These are phyloP conservation scores for Hyaena hyaena DNA, from an alignment of 2,113 vertebrate genomes.

Conservation along the genomic window DNA sequence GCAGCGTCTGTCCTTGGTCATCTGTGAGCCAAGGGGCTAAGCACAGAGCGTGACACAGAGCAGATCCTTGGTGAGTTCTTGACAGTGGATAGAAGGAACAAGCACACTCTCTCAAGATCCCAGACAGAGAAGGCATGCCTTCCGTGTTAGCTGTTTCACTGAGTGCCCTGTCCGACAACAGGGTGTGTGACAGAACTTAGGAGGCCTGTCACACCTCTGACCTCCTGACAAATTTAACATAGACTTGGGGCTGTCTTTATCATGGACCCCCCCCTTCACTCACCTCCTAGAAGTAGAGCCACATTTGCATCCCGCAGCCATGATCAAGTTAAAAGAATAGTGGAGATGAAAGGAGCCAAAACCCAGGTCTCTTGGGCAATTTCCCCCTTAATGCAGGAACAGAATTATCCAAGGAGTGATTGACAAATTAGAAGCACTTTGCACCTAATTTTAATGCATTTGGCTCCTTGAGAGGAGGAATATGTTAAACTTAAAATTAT, in stretches of 20 bases:
- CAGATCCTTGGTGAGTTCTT: not conserved
- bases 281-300: not conserved
- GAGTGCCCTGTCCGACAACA: not conserved
- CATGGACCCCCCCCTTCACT: not conserved
- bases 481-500: conserved; percentile 87
- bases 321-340: conserved; percentile 71
- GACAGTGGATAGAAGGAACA: not conserved
- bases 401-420: conserved; percentile 83
- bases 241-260: conserved; percentile 48
- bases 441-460: conserved; percentile 86
- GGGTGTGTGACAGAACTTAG: not conserved
- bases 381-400: conserved; percentile 79
- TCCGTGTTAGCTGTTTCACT: not conserved
- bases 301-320: conserved; percentile 65
- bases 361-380: conserved; percentile 82
- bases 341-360: conserved; percentile 72
- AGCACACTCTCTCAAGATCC: fast-evolving
- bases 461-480: conserved; percentile 81
- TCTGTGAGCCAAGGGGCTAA: not conserved
- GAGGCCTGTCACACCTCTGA: conserved; percentile 10
- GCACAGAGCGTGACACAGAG: not conserved
- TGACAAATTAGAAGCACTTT: conserved; percentile 90
- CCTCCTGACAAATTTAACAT: conserved; percentile 56
- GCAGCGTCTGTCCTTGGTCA: not conserved
- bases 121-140: not conserved